These are phyloP conservation scores for Agrotis ipsilon DNA, from an alignment of 2,888 invertebrate species.

Conservation along the genomic window DNA sequence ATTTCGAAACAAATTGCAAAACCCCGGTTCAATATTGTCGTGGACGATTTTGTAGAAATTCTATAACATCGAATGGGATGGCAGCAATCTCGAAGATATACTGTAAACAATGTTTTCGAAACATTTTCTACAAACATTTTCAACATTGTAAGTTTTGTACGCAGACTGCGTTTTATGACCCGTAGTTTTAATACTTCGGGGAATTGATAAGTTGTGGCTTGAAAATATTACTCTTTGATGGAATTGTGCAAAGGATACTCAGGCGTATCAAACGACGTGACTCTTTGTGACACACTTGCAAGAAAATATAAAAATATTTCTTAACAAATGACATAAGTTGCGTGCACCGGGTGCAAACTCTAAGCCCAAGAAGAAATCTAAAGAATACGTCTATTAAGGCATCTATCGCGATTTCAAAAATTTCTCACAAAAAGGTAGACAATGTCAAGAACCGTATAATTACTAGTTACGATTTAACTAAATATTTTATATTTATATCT, in stretches of 20 bases:
- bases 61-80: constrained; percentile 60
- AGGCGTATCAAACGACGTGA: neutral
- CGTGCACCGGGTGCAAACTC: too few relatives aligned
- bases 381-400: too few relatives aligned
- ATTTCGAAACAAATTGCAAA: constrained; percentile 30
- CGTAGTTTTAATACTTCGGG: constrained; percentile 49
- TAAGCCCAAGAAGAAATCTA: too few relatives aligned
- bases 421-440: too few relatives aligned
- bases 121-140: constrained; percentile 54
- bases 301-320: neutral
- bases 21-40: constrained; percentile 42
- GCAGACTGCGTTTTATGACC: constrained; percentile 62
- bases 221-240: neutral
- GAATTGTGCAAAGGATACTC: neutral
- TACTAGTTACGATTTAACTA: too few relatives aligned
- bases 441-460: too few relatives aligned
- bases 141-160: constrained; percentile 61
- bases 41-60: constrained; percentile 60
- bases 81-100: constrained; percentile 64
- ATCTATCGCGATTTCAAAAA: too few relatives aligned
- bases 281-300: neutral
- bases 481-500: too few relatives aligned
- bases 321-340: too few relatives aligned
- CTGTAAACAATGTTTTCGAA: constrained; percentile 65
- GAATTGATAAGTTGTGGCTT: constrained; percentile 41